These are phyloP conservation scores for Schizothorax lantsangensis DNA, from an alignment of 2,797 vertebrate genomes.

Conservation along the genomic window DNA sequence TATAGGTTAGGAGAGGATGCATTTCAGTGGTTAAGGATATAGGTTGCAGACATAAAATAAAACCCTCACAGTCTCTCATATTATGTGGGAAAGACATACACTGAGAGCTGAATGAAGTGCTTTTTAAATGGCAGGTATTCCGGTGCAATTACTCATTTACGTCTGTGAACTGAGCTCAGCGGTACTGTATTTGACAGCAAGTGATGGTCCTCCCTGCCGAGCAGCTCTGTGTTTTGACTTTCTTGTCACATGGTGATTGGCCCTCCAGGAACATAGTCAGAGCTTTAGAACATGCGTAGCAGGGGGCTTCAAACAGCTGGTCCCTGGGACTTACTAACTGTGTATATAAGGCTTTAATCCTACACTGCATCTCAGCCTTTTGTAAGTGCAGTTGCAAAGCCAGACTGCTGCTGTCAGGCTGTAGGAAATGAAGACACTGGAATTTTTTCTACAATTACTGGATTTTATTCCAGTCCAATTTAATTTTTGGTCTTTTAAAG, in stretches of 20 bases:
- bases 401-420: slow-evolving; percentile 2
- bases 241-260: slow-evolving; percentile 51
- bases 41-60: slow-evolving; percentile 58
- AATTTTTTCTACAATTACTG: background rate
- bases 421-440: background rate
- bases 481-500: background rate
- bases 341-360: slow-evolving; percentile 26
- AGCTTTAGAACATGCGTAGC: slow-evolving; percentile 32
- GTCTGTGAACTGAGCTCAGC: slow-evolving; percentile 51
- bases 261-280: slow-evolving; percentile 32
- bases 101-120: background rate
- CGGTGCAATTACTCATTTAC: background rate
- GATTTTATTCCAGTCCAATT: background rate
- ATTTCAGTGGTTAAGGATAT: background rate
- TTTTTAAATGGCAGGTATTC: slow-evolving; percentile 13
- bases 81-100: background rate
- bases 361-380: background rate
- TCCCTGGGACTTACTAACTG: slow-evolving; percentile 22
- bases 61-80: slow-evolving; percentile 25
- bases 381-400: background rate
- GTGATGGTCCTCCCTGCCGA: slow-evolving; percentile 61
- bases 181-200: slow-evolving; percentile 58
- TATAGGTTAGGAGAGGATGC: background rate
- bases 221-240: slow-evolving; percentile 62
- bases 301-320: slow-evolving; percentile 40